Percentiles rank a stretch among this genome's conserved stretches.
These are phyloP conservation scores for Pelecanoides urinatrix DNA, from an alignment of 2,113 vertebrate genomes.

Conservation along the genomic window DNA sequence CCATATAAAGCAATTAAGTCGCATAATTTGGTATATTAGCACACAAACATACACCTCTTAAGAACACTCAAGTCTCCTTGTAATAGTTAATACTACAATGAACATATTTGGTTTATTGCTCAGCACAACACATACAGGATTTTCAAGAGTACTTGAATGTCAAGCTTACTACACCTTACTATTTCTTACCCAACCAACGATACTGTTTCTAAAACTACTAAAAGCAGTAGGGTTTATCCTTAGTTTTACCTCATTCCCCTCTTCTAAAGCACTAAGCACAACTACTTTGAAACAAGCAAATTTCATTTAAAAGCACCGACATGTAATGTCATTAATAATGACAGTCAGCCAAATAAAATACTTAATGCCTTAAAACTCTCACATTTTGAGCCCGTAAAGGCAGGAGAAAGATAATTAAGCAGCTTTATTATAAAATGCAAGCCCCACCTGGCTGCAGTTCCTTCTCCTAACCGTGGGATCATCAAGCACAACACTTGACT, in stretches of 20 bases:
- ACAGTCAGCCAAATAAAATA: conserved; percentile 2
- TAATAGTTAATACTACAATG: neutral
- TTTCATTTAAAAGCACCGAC: neutral
- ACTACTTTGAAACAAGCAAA: neutral
- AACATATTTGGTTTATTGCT: neutral
- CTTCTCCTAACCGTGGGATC: neutral
- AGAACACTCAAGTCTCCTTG: neutral
- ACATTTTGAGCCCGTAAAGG: neutral
- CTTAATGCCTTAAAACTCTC: neutral
- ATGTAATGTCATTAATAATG: neutral
- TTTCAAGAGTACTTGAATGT: neutral
- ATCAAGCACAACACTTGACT: neutral
- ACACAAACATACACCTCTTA: accelerated
- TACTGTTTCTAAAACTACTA: neutral
- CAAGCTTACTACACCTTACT: neutral
- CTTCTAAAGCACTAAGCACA: neutral
- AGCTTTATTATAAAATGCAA: neutral
- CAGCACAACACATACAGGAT: neutral
- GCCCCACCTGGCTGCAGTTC: neutral
- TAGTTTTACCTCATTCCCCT: neutral
- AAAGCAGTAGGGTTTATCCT: neutral
- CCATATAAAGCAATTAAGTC: neutral
- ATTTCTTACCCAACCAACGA: neutral
- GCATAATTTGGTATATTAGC: accelerated
- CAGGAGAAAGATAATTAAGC: neutral